Evolutionary conservation across 1,140 invertebrate genomes (phyloP).

Genomic region (Drosophila rhopaloa): DNA sequence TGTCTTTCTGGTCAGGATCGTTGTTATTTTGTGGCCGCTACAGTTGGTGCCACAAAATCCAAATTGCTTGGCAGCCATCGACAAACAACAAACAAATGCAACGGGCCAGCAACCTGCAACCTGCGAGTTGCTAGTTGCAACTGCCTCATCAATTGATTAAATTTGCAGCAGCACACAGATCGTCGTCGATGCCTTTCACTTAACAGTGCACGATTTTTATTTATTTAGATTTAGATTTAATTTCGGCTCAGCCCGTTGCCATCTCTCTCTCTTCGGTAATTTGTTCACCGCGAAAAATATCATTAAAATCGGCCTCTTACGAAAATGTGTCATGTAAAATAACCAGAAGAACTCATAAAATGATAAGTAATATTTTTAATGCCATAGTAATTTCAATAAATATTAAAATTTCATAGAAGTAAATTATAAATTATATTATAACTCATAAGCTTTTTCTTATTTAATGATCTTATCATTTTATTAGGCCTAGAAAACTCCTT

Average conservation of each 20-base stretch:
- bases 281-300: conserved; percentile 27
- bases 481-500: no score
- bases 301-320: background rate
- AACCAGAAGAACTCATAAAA: background rate
- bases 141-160: conserved; percentile 82
- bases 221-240: conserved; percentile 83
- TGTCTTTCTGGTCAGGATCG: conserved; percentile 80
- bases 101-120: conserved; percentile 64
- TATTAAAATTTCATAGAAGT: no score
- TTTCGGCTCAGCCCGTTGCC: conserved; percentile 35
- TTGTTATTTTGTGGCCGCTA: conserved; percentile 41
- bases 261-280: conserved; percentile 26
- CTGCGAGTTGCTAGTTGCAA: conserved; percentile 51
- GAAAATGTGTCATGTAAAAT: background rate
- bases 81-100: conserved; percentile 72
- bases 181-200: conserved; percentile 80
- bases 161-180: conserved; percentile 74
- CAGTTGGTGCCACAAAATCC: conserved; percentile 73
- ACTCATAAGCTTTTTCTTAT: no score
- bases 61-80: conserved; percentile 72
- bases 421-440: no score
- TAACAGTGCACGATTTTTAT: conserved; percentile 80
- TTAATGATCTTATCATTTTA: no score
- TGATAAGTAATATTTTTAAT: no score
- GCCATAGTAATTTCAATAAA: no score